Conservation (phyloP, 2,888 invertebrate genomes). For the Ochropacha duplaris region DNA sequence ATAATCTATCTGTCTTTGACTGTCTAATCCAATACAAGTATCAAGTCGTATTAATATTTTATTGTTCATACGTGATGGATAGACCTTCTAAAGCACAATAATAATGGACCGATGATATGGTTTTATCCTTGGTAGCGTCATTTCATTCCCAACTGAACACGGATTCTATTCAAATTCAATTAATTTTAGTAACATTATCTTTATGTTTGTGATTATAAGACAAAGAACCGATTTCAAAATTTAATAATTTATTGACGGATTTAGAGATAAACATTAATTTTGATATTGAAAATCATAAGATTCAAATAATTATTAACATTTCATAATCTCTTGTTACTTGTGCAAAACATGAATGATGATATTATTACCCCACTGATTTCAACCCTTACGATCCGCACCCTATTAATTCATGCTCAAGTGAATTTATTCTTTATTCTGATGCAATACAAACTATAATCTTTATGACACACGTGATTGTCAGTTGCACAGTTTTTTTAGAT, state of each 20-base stretch:
- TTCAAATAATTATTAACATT: slow-evolving; percentile 5
- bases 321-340: slow-evolving; percentile 28
- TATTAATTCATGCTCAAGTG: slow-evolving; percentile 31
- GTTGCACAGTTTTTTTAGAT: slow-evolving; percentile 50
- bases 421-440: slow-evolving; percentile 48
- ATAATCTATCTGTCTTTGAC: too few species aligned
- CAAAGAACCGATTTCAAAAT: too few species aligned
- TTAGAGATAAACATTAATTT: not conserved
- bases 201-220: too few species aligned
- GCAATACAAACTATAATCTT: slow-evolving; percentile 43
- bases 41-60: not conserved
- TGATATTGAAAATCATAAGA: not conserved
- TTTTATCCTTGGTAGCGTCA: not conserved
- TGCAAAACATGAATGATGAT: slow-evolving; percentile 49
- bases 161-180: too few species aligned
- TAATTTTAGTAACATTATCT: too few species aligned
- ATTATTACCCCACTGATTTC: slow-evolving; percentile 54
- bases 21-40: not conserved
- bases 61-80: not conserved
- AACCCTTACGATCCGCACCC: slow-evolving; percentile 43
- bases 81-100: not conserved
- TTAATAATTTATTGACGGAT: too few species aligned
- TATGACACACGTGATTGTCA: slow-evolving; percentile 34
- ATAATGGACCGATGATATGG: not conserved
- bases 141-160: not conserved